phyloP scores from a whole-genome alignment of 1,140 invertebrate genomes.

The Oncopeltus fasciatus region DNA sequence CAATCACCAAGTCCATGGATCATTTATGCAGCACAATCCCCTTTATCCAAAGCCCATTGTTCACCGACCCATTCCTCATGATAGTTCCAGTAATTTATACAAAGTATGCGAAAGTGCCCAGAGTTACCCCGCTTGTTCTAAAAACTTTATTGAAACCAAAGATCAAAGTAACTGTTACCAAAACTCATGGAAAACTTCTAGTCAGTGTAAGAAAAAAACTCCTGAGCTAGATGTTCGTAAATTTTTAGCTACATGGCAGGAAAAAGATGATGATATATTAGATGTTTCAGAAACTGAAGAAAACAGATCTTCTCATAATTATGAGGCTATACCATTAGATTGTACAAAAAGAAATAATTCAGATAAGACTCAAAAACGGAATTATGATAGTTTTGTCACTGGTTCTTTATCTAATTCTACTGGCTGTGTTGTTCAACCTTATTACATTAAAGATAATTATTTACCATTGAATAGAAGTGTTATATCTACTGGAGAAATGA shows the following conservation, averaged over 20 bases:
- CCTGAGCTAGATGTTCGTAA: neutral
- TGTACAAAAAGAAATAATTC: neutral
- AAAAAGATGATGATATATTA: constrained; percentile 1
- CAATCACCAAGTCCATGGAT: neutral
- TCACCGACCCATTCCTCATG: neutral
- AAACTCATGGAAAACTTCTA: neutral
- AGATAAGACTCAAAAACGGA: neutral
- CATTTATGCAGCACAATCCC: neutral
- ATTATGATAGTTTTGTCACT: neutral
- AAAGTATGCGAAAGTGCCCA: neutral
- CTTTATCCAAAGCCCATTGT: neutral
- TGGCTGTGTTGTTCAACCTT: neutral
- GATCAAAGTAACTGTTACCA: constrained; percentile 1
- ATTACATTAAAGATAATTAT: neutral
- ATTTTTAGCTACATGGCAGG: constrained; percentile 1
- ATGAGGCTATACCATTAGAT: neutral
- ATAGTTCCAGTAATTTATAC: neutral
- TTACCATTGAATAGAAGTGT: neutral
- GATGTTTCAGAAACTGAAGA: neutral
- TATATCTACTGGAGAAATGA: neutral
- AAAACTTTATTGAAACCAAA: neutral
- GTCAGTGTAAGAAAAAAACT: neutral
- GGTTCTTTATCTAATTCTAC: neutral
- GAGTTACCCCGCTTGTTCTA: neutral
- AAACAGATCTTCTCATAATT: neutral